These are phyloP conservation scores for Oreochromis spilurus DNA, from an alignment of 2,113 vertebrate genomes.

Conservation along the genomic window DNA sequence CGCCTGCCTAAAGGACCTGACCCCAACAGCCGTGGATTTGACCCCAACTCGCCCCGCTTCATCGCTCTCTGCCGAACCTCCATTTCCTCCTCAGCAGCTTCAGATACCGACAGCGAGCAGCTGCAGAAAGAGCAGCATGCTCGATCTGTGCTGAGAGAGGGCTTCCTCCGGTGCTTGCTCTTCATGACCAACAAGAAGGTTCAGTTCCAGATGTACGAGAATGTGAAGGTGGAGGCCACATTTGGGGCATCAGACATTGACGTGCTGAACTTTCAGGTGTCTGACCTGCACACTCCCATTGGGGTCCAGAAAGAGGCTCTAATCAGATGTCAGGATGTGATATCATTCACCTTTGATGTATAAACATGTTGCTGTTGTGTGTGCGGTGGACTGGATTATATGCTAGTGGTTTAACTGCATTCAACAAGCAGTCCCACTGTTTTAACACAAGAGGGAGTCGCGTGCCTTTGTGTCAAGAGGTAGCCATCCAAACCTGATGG, in stretches of 20 bases:
- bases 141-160: conserved; percentile 75
- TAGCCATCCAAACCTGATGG: neutral
- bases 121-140: conserved; percentile 69
- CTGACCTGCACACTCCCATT: conserved; percentile 82
- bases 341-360: conserved; percentile 76
- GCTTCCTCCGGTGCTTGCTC: conserved; percentile 81
- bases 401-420: neutral
- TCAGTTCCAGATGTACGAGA: conserved; percentile 77
- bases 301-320: conserved; percentile 84
- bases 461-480: neutral
- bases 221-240: conserved; percentile 75
- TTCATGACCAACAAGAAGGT: conserved; percentile 75
- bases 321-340: conserved; percentile 82
- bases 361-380: conserved; percentile 32
- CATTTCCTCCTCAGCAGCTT: conserved; percentile 30
- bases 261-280: conserved; percentile 85
- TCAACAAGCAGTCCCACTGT: neutral
- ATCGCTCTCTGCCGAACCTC: conserved; percentile 68
- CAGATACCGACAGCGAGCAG: neutral
- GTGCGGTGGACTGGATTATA: neutral
- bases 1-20: conserved; percentile 73
- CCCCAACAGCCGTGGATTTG: conserved; percentile 78
- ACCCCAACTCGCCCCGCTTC: conserved; percentile 63
- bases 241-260: conserved; percentile 85
- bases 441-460: conserved; percentile 38